A percentile compares a stretch with the other conserved stretches of the same genome.
Evolutionary conservation across 2,797 vertebrate genomes (phyloP).

Genomic region (Mormyrus hasselquistii): DNA sequence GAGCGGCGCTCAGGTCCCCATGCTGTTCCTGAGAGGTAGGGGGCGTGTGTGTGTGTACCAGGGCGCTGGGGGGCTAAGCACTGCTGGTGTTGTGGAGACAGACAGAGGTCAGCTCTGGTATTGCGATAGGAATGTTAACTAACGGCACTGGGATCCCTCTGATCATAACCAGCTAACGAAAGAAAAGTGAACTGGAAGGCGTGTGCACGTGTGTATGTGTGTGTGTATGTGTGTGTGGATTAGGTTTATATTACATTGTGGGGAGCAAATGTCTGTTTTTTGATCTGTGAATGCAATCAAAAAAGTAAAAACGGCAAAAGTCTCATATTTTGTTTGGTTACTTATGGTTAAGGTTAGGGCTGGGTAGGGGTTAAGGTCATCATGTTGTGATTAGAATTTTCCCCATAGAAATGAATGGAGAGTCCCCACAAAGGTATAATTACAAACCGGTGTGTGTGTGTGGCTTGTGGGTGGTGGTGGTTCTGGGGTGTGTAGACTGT

Average conservation of each 20-base stretch:
- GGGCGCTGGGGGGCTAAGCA: background rate
- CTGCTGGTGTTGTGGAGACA: background rate
- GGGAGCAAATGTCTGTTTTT: too few relatives aligned
- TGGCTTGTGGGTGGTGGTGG: background rate
- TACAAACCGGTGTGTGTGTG: background rate
- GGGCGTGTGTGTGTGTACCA: background rate
- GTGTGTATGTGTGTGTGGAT: background rate
- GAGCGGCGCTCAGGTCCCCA: slow-evolving; percentile 26
- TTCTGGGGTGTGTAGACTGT: background rate
- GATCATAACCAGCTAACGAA: background rate
- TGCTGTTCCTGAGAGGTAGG: slow-evolving; percentile 45
- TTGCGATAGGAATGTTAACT: background rate
- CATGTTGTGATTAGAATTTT: background rate
- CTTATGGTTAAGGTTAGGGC: background rate
- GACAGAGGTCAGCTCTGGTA: background rate
- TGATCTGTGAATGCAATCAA: background rate
- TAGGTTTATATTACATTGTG: too few relatives aligned
- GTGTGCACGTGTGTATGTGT: too few relatives aligned
- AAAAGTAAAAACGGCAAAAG: background rate
- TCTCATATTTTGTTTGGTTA: background rate
- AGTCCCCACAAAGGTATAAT: background rate
- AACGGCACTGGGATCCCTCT: background rate
- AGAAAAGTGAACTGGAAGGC: background rate
- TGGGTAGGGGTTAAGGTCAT: background rate
- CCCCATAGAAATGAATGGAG: background rate